These are phyloP conservation scores for Odontocolon sp. DNA, from an alignment of 2,888 invertebrate genomes.

Conservation along the genomic window DNA sequence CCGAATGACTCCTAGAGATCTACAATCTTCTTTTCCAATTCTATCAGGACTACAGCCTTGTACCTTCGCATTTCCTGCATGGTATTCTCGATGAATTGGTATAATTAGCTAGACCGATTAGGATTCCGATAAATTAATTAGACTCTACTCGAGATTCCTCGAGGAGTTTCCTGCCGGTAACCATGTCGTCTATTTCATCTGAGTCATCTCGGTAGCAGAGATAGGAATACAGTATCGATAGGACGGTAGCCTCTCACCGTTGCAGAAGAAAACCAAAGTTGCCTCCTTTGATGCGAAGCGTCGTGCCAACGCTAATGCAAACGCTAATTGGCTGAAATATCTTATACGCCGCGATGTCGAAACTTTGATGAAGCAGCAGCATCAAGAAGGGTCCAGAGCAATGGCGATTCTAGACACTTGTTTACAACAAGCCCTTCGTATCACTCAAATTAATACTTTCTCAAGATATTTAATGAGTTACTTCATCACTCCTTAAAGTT, in stretches of 20 bases:
- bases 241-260: background rate
- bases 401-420: background rate
- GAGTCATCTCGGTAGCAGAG: background rate
- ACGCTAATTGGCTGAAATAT: conserved; percentile 19
- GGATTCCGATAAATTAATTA: background rate
- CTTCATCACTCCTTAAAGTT: background rate
- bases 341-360: background rate
- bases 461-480: conserved; percentile 9
- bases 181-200: background rate
- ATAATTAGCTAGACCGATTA: background rate
- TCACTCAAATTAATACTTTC: background rate
- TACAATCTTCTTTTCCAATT: conserved; percentile 11
- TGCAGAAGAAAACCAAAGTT: background rate
- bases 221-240: background rate
- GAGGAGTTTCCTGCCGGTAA: background rate
- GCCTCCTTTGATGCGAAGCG: background rate
- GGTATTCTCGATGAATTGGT: conserved; percentile 13
- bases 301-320: conserved; percentile 27
- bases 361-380: background rate
- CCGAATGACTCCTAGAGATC: background rate
- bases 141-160: background rate
- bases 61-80: background rate
- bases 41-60: background rate
- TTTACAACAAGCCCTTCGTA: background rate
- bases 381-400: background rate